Percentiles rank a stretch among this genome's conserved stretches.
Evolutionary conservation across 2,888 invertebrate species (phyloP).

Genomic region (Capitulum mitella): DNA sequence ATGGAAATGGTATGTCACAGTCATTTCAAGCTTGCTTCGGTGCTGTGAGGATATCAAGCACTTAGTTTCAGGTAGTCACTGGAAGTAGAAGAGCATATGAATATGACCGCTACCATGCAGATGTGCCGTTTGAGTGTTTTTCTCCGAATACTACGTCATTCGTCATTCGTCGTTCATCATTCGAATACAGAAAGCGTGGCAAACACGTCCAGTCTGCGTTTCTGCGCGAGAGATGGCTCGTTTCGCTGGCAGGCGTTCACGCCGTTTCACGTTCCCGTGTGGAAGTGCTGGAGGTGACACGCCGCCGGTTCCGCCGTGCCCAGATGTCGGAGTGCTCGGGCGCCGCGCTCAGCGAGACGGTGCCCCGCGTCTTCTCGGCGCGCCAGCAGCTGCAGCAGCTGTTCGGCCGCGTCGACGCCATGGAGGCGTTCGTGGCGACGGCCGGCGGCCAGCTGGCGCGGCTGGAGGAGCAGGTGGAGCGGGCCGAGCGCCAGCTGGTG

Average conservation of each 20-base stretch:
- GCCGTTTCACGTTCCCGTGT: not conserved
- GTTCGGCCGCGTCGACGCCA: constrained; percentile 10
- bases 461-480: not conserved
- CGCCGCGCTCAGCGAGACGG: not conserved
- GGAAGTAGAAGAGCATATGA: too few species aligned
- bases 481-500: not conserved
- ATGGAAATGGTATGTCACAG: not conserved
- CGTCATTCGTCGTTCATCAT: too few species aligned
- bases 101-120: too few species aligned
- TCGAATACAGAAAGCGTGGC: too few species aligned
- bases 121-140: too few species aligned
- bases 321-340: constrained; percentile 12
- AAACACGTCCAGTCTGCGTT: too few species aligned
- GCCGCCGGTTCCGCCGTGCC: too few species aligned
- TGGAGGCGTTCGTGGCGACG: not conserved
- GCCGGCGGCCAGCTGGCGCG: not conserved
- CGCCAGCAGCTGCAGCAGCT: constrained; percentile 24
- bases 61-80: too few species aligned
- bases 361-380: not conserved
- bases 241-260: not conserved
- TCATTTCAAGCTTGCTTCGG: not conserved
- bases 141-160: too few species aligned
- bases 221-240: too few species aligned
- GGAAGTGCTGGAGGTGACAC: not conserved
- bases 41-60: too few species aligned